These are phyloP conservation scores for Huso huso DNA, from an alignment of 2,797 vertebrate genomes.

Conservation along the genomic window DNA sequence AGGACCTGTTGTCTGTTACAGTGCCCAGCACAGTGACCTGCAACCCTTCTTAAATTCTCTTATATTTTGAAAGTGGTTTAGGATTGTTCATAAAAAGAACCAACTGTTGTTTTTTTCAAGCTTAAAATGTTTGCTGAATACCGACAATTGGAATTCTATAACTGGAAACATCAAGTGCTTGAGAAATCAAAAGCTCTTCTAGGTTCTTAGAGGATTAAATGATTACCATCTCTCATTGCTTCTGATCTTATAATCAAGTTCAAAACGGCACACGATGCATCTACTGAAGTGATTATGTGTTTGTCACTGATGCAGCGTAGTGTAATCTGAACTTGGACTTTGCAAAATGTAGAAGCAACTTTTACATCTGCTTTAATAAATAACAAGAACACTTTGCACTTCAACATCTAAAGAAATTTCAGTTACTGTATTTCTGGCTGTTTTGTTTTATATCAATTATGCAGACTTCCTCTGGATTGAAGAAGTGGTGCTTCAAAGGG, in stretches of 20 bases:
- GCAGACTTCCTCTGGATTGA: conserved; percentile 11
- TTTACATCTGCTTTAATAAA: neutral
- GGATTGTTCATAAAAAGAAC: conserved; percentile 13
- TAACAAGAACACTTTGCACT: neutral
- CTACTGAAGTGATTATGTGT: conserved; percentile 59
- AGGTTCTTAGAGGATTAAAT: conserved; percentile 68
- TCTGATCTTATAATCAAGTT: conserved; percentile 71
- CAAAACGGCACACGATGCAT: conserved; percentile 60
- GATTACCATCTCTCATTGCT: conserved; percentile 61
- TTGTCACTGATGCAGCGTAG: conserved; percentile 45
- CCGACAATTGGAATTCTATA: conserved; percentile 27
- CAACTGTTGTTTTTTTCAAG: conserved; percentile 14
- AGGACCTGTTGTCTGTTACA: neutral
- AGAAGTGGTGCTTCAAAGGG: conserved; percentile 18
- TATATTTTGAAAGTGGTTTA: too few relatives aligned
- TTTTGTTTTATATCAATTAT: conserved; percentile 16
- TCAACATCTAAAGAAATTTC: conserved; percentile 12
- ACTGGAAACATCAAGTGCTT: conserved; percentile 33
- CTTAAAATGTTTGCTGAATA: conserved; percentile 21
- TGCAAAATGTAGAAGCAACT: conserved; percentile 8
- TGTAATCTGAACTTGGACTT: conserved; percentile 31
- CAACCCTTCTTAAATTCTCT: neutral
- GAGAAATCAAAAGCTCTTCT: conserved; percentile 53
- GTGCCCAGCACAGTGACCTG: neutral
- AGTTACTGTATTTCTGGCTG: neutral